Evolutionary conservation across 2,888 invertebrate species (phyloP), one percentile per base, ranked within the genome.

Genomic region (Notocelia uddmanniana): DNA sequence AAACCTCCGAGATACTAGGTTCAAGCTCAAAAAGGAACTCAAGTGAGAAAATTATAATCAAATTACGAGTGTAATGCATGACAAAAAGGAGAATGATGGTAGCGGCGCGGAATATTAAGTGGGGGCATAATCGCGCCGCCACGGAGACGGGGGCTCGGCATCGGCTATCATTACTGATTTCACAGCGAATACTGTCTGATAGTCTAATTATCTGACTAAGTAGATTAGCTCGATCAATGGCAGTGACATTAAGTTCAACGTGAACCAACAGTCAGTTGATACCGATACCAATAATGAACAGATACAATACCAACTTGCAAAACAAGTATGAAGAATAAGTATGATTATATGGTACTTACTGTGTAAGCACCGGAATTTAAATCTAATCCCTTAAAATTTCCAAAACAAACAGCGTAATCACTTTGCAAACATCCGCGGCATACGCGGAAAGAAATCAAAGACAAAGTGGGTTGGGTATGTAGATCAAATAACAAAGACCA

Each of bases 71-170:
- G 87, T 86, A 87, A 86, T 86, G 83, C 81, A 78, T 81, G 77
- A 88, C 83, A 90, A 91, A 91, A 90, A 89, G 85, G 85, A 87
- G 86, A 87, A 85, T 85, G 86, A 87, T 87, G 84, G 87, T 81
- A 83, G 76, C 77, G 80, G 80, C 77, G 84, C 83, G 81, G 86
- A 88, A 89, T 89, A 87, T 85, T 81, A 88, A 86, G 85, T 82
- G 79, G 78, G 81, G 77, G 77, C 78, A 79, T 76, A 77, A 79
- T 79, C 79, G 73, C 80, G 80, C 82, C 82, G 81, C 82, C 81
- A 83, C 81, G 26, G 48, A 26, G 31, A 58, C 55, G 55, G 57
- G 48, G 34, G 26, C 45, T n/a, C 55, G 45, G 55, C 34, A 62
- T 62, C 69, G 41, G 31, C 71, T 34, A 45, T 67, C 71, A 71